phyloP scores from a whole-genome alignment of 2,797 vertebrate genomes.

The Sebastes minor region DNA sequence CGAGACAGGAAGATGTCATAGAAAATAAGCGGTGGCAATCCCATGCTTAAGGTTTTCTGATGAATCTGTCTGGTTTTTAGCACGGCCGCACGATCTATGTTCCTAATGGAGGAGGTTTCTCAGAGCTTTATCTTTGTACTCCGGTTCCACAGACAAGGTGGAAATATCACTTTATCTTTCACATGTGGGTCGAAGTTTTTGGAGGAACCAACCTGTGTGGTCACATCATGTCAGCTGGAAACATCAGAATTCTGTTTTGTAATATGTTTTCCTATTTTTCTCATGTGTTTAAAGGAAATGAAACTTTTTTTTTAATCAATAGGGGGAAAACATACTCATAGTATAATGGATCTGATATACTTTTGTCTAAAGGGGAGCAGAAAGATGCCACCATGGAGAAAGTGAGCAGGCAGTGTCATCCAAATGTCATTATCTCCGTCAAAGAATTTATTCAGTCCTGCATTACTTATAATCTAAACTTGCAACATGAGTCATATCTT shows the following conservation, averaged over 20 bases:
- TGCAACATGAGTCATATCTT: neutral
- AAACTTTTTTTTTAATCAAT: slow-evolving; percentile 18
- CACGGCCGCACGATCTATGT: slow-evolving; percentile 61
- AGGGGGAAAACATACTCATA: slow-evolving; percentile 27
- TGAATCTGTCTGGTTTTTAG: slow-evolving; percentile 63
- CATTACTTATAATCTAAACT: neutral
- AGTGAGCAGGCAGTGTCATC: slow-evolving; percentile 14
- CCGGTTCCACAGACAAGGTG: slow-evolving; percentile 69
- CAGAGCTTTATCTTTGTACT: slow-evolving; percentile 55
- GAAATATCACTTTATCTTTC: slow-evolving; percentile 78
- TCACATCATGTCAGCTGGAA: slow-evolving; percentile 73
- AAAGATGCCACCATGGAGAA: slow-evolving; percentile 29
- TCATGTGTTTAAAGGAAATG: slow-evolving; percentile 73
- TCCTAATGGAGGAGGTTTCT: slow-evolving; percentile 82
- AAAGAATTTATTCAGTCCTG: neutral
- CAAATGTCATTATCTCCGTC: neutral
- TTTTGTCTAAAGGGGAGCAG: slow-evolving; percentile 4
- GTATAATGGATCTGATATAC: slow-evolving; percentile 27
- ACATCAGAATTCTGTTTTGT: slow-evolving; percentile 67
- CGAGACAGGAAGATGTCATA: slow-evolving; percentile 80
- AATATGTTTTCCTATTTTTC: slow-evolving; percentile 54
- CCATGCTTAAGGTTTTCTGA: slow-evolving; percentile 73
- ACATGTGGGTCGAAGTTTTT: slow-evolving; percentile 64
- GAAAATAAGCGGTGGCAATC: slow-evolving; percentile 77
- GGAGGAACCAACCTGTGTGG: slow-evolving; percentile 72